Evolutionary conservation across 2,888 invertebrate genomes (phyloP).

Genomic region (Leuctra nigra): DNA sequence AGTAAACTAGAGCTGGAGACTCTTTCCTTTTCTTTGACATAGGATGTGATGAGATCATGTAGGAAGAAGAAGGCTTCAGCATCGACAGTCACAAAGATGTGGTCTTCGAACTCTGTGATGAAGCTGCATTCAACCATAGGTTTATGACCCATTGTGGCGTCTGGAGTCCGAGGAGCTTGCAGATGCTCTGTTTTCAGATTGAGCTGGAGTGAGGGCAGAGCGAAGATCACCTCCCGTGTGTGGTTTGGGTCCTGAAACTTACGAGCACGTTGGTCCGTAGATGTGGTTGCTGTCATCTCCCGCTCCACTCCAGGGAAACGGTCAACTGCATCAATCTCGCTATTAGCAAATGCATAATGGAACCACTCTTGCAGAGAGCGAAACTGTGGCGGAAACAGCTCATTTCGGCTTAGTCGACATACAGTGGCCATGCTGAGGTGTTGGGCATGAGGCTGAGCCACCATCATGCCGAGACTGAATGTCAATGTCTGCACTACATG

Average conservation of each 20-base stretch:
- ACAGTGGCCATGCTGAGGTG: conserved; percentile 93
- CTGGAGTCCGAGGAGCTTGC: conserved; percentile 43
- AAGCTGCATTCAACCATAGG: conserved; percentile 94
- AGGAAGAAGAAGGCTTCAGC: conserved; percentile 97
- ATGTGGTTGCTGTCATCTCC: conserved; percentile 52
- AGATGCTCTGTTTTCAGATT: conserved; percentile 89
- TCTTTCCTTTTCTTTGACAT: conserved; percentile 88
- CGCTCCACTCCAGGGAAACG: conserved; percentile 83
- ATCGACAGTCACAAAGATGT: conserved; percentile 96
- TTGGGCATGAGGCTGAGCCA: conserved; percentile 47
- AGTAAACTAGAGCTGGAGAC: conserved; percentile 39
- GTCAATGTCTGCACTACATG: conserved; percentile 87
- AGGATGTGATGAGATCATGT: conserved; percentile 93
- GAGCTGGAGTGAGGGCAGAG: conserved; percentile 85
- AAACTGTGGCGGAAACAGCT: conserved; percentile 93
- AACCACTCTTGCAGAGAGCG: conserved; percentile 95
- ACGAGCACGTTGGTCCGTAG: conserved; percentile 38
- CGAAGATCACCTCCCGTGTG: conserved; percentile 93
- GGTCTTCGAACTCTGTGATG: conserved; percentile 97
- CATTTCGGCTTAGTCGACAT: conserved; percentile 82
- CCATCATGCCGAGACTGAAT: conserved; percentile 73
- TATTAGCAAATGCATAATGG: conserved; percentile 90
- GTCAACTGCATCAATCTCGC: conserved; percentile 90
- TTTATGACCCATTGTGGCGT: conserved; percentile 51
- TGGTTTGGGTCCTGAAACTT: conserved; percentile 74